Evolutionary conservation across 2,888 invertebrate genomes (phyloP), one percentile per base, ranked within the genome.

Genomic region (Neocrepidodera transversa): DNA sequence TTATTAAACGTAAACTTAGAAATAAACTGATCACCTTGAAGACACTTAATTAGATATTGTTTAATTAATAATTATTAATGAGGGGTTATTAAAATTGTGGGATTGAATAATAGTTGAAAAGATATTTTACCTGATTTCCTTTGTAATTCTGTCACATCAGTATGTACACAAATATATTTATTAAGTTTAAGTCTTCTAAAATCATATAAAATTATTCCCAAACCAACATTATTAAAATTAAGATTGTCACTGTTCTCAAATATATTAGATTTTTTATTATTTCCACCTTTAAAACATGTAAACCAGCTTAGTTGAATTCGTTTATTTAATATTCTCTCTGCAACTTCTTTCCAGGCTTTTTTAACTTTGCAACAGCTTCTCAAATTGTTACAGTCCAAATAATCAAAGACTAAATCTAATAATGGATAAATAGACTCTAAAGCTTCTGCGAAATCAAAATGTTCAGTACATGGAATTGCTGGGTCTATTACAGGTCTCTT

Each of bases 361-460:
- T 71, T 73, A 11, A 76, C 72, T 58, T 65, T 18, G 18, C 65
- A 54, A 38, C 71, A 74, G 6, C 49, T 64, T 66, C 67, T 66
- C 51, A 76, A 62, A 38, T 74, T 74, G 23, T 68, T 63, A 50
- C 63, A 71, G 42, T 70, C 63, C 42, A 76, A 58, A 62, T 71
- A 75, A 42, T 64, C 63, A 51, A 76, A 74, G 20, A 76, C 62
- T 8, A 73, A 66, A 40, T 74, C 71, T 47, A 75, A 51, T 40
- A 76, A 57, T 4, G 75, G 76, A 57, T 74, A 75, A 28, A 74
- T 67, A 20, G 69, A 68, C 49, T 70, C 71, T 14, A 76, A 54
- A 6, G 72, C 70, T 58, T 70, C 69, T 1, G 67, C 68, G 62
- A 76, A 71, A 53, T 70, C 58, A 54, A 76, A 75, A 60, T 72